phyloP scores from a whole-genome alignment of 2,113 vertebrate species.

The Paratilapia polleni region DNA sequence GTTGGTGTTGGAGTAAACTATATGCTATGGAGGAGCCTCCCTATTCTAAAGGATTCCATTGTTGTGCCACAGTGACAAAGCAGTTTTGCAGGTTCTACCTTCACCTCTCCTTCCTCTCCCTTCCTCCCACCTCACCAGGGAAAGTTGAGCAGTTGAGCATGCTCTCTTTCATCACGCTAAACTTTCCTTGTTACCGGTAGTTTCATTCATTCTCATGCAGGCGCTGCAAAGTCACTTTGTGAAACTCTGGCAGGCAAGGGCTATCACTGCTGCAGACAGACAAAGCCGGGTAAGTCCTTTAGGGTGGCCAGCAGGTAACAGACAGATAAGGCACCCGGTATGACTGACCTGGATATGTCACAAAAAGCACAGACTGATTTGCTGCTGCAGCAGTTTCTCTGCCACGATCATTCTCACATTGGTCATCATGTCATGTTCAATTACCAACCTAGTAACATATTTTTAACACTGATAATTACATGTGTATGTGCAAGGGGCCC shows the following conservation, averaged over 20 bases:
- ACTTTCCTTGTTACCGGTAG: constrained; percentile 55
- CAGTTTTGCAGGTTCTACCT: constrained; percentile 77
- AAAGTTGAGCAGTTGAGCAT: constrained; percentile 21
- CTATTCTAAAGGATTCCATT: constrained; percentile 47
- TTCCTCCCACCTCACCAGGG: constrained; percentile 20
- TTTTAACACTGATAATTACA: background rate
- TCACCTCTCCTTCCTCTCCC: constrained; percentile 36
- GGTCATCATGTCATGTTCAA: constrained; percentile 3
- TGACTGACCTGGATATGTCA: constrained; percentile 62
- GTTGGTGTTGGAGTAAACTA: constrained; percentile 8
- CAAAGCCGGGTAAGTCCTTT: constrained; percentile 17
- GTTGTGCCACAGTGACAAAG: constrained; percentile 76
- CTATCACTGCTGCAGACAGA: constrained; percentile 12
- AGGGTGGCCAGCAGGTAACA: constrained; percentile 48
- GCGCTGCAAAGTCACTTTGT: constrained; percentile 22
- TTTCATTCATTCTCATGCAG: constrained; percentile 61
- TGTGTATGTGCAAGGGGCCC: background rate
- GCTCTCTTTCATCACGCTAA: constrained; percentile 6
- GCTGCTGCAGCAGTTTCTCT: constrained; percentile 7
- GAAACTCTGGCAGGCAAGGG: background rate
- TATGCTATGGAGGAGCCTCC: constrained; percentile 28
- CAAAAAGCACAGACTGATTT: constrained; percentile 13
- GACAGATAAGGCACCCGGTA: constrained; percentile 18
- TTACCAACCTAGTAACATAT: background rate
- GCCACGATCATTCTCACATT: background rate